A percentile compares a stretch with the other conserved stretches of the same genome.
Evolutionary conservation across 1,140 invertebrate genomes (phyloP).

Genomic region (Subanguina moxae): DNA sequence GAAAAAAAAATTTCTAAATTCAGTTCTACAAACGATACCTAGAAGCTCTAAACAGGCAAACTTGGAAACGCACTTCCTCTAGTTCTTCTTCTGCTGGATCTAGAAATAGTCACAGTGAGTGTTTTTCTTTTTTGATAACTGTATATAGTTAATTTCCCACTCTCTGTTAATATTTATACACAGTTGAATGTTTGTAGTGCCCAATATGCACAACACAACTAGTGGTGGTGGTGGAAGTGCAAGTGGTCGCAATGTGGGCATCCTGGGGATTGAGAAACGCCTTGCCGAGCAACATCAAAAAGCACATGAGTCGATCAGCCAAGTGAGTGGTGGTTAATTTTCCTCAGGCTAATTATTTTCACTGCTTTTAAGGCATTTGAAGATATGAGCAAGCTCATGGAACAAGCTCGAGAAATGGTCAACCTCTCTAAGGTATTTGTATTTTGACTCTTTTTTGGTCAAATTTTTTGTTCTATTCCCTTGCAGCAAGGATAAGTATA

Average conservation of each 20-base stretch:
- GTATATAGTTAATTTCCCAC: too few relatives aligned
- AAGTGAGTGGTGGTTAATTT: constrained; percentile 35
- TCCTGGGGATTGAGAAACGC: constrained; percentile 88
- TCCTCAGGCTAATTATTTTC: background rate
- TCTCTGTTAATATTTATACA: too few relatives aligned
- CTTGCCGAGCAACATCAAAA: constrained; percentile 82
- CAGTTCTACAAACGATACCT: constrained; percentile 64
- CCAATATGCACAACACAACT: constrained; percentile 13
- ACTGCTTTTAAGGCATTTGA: constrained; percentile 76
- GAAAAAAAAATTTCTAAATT: constrained; percentile 11
- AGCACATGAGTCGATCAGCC: constrained; percentile 79
- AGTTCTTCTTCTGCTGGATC: constrained; percentile 51
- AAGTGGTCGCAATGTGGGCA: constrained; percentile 67
- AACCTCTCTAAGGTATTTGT: constrained; percentile 69
- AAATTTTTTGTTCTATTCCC: too few relatives aligned
- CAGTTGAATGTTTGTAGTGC: too few relatives aligned
- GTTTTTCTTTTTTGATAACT: too few relatives aligned
- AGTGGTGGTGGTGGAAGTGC: background rate
- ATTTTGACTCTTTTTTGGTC: too few relatives aligned
- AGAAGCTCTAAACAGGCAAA: constrained; percentile 60
- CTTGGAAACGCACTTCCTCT: constrained; percentile 61
- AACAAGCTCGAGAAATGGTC: constrained; percentile 96
- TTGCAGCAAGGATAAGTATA: too few relatives aligned
- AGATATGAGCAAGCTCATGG: constrained; percentile 88
- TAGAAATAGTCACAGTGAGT: constrained; percentile 29